These are phyloP conservation scores for Heliocidaris tuberculata DNA, from an alignment of 35 echinoderm and acorn worm species.

Conservation along the genomic window DNA sequence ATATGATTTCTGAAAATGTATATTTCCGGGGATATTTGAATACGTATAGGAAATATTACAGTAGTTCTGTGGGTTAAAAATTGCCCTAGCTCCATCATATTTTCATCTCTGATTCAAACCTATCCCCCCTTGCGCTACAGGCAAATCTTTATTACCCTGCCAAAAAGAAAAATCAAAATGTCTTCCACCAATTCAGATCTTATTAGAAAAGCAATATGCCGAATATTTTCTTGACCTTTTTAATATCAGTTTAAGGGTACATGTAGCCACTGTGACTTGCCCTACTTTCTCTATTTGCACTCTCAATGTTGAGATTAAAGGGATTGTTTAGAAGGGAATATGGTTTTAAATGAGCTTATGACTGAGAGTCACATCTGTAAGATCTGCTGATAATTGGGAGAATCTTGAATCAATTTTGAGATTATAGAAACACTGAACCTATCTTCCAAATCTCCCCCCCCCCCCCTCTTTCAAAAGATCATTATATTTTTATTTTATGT, in stretches of 20 bases:
- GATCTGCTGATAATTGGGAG: neutral
- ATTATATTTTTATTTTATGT: too few species aligned
- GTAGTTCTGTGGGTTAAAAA: neutral
- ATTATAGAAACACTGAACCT: neutral
- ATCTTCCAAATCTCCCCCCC: too few species aligned
- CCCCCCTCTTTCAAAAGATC: too few species aligned
- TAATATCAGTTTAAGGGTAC: neutral
- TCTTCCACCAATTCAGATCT: neutral
- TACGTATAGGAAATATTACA: neutral
- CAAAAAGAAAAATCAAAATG: neutral
- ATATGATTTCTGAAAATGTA: too few species aligned
- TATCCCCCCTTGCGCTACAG: too few species aligned
- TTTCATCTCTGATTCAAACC: neutral
- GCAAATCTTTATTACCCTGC: neutral
- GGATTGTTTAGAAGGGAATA: neutral
- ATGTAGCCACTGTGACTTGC: neutral
- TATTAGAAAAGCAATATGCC: neutral
- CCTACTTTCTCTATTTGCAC: neutral
- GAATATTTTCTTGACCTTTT: neutral
- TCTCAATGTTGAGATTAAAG: neutral
- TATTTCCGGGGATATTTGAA: too few species aligned
- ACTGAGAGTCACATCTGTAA: too few species aligned
- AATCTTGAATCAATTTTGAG: neutral
- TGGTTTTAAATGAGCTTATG: neutral
- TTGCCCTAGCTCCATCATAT: neutral